Evolutionary conservation across 2,888 invertebrate genomes (phyloP).

Genomic region (Heliconius ethilla): DNA sequence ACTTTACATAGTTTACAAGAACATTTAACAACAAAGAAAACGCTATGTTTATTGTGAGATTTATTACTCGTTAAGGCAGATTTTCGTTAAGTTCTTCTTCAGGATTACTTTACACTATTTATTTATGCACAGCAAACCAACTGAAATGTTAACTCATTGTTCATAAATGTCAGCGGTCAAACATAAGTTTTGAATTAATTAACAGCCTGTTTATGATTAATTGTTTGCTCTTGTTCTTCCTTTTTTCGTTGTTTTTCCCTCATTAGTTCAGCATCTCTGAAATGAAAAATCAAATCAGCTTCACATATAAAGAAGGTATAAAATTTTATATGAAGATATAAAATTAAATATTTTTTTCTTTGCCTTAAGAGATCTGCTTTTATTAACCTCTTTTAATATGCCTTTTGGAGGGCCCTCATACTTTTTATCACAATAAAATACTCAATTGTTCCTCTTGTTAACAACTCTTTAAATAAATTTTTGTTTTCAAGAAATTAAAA

Average conservation of each 20-base stretch:
- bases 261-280: conserved; percentile 93
- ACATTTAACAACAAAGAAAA: conserved; percentile 56
- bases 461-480: too few relatives aligned
- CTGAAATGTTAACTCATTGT: conserved; percentile 58
- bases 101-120: conserved; percentile 33
- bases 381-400: too few relatives aligned
- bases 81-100: conserved; percentile 27
- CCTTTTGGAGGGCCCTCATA: too few relatives aligned
- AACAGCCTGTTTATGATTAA: conserved; percentile 65
- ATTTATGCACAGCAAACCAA: conserved; percentile 57
- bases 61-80: conserved; percentile 38
- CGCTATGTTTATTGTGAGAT: conserved; percentile 51
- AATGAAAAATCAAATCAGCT: conserved; percentile 41
- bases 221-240: conserved; percentile 73
- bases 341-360: not conserved
- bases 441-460: too few relatives aligned
- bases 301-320: too few relatives aligned
- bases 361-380: too few relatives aligned
- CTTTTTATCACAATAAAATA: too few relatives aligned
- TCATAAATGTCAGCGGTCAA: conserved; percentile 55
- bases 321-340: not conserved
- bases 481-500: not conserved
- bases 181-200: conserved; percentile 54
- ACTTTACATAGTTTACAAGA: conserved; percentile 46
- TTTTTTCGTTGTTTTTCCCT: conserved; percentile 93